These are phyloP conservation scores for Geotrypetes seraphini DNA, from an alignment of 2,797 vertebrate species.

Conservation along the genomic window DNA sequence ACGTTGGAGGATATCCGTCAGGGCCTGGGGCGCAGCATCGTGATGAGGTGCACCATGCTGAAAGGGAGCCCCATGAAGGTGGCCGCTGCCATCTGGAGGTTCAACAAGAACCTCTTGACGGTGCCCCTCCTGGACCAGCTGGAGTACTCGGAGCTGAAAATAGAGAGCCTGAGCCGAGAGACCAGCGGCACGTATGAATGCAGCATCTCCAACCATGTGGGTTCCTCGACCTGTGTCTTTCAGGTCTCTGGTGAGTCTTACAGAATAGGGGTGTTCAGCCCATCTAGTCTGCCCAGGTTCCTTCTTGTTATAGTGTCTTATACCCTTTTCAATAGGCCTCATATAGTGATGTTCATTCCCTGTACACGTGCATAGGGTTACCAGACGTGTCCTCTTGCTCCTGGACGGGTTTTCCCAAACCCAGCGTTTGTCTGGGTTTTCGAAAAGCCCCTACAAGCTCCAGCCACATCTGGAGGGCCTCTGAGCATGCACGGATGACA, in stretches of 20 bases:
- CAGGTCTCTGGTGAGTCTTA: constrained; percentile 78
- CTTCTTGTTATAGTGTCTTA: too few relatives aligned
- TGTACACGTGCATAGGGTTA: too few relatives aligned
- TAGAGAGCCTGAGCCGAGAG: constrained; percentile 65
- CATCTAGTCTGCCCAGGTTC: too few relatives aligned
- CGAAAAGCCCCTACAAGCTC: too few relatives aligned
- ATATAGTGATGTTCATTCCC: too few relatives aligned
- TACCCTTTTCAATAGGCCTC: too few relatives aligned
- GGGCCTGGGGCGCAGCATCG: constrained; percentile 60
- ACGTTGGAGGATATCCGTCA: constrained; percentile 76
- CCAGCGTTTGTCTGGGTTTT: too few relatives aligned
- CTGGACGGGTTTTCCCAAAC: too few relatives aligned
- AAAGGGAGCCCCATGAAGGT: constrained; percentile 79
- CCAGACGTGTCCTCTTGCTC: too few relatives aligned
- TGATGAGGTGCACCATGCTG: constrained; percentile 73
- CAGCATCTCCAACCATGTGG: constrained; percentile 77
- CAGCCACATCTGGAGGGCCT: too few relatives aligned
- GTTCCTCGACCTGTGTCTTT: constrained; percentile 75
- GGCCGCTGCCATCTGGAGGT: constrained; percentile 73
- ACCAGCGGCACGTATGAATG: constrained; percentile 85
- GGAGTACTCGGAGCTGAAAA: constrained; percentile 71
- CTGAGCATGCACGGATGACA: too few relatives aligned
- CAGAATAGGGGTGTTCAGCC: too few relatives aligned
- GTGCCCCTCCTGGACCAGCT: constrained; percentile 59
- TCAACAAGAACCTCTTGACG: constrained; percentile 62